phyloP scores from a whole-genome alignment of 2,888 invertebrate species.

The Phengaris alcon region DNA sequence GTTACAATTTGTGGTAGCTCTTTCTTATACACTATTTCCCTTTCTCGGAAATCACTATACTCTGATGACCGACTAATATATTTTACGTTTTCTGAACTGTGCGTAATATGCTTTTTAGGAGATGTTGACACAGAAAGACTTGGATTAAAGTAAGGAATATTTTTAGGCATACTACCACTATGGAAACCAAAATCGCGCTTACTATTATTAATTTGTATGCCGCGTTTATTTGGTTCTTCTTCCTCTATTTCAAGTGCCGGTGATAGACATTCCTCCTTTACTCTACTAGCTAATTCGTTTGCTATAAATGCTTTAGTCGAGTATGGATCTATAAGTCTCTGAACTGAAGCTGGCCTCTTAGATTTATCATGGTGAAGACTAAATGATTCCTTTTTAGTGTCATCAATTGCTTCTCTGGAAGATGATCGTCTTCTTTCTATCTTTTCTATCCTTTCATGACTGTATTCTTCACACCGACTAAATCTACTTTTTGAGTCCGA shows the following conservation, averaged over 20 bases:
- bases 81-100: slow-evolving; percentile 69
- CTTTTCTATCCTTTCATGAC: slow-evolving; percentile 53
- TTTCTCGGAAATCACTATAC: slow-evolving; percentile 61
- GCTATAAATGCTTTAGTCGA: slow-evolving; percentile 68
- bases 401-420: slow-evolving; percentile 65
- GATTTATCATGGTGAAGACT: slow-evolving; percentile 60
- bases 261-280: slow-evolving; percentile 54
- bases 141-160: slow-evolving; percentile 66
- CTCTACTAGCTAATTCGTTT: slow-evolving; percentile 57
- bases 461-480: slow-evolving; percentile 65
- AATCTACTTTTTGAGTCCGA: slow-evolving; percentile 64
- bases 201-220: slow-evolving; percentile 59
- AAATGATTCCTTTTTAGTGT: slow-evolving; percentile 61
- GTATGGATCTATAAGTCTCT: slow-evolving; percentile 62
- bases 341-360: slow-evolving; percentile 63
- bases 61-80: slow-evolving; percentile 61
- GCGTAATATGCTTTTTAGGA: slow-evolving; percentile 63
- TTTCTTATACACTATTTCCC: slow-evolving; percentile 54
- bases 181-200: slow-evolving; percentile 63
- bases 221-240: slow-evolving; percentile 59
- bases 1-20: slow-evolving; percentile 52
- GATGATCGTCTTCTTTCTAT: slow-evolving; percentile 52
- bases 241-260: slow-evolving; percentile 58
- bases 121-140: slow-evolving; percentile 61
- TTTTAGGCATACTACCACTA: slow-evolving; percentile 72